Conservation (phyloP, 2,888 invertebrate species). For the Alentia gelatinosa region DNA sequence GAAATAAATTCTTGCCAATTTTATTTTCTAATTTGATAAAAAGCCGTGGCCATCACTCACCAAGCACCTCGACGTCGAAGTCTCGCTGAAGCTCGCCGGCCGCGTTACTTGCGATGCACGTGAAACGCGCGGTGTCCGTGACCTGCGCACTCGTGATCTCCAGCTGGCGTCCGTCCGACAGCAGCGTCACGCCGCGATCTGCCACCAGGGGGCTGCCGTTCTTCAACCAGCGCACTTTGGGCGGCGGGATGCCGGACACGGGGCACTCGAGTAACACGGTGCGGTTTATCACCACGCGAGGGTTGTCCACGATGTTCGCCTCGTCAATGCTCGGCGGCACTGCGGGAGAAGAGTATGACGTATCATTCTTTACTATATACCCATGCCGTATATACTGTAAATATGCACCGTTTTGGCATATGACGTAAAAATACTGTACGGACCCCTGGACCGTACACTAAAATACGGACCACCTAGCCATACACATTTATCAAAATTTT, state of each 20-base stretch:
- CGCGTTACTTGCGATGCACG: slow-evolving; percentile 82
- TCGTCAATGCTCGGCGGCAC: slow-evolving; percentile 80
- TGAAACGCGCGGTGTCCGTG: slow-evolving; percentile 80
- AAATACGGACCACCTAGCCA: no score
- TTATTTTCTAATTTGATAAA: no score
- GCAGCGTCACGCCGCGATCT: slow-evolving; percentile 73
- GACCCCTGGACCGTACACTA: no score
- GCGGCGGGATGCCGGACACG: slow-evolving; percentile 80
- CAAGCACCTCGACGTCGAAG: slow-evolving; percentile 77
- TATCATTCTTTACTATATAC: no score
- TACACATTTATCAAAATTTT: no score
- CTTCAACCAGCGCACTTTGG: slow-evolving; percentile 73
- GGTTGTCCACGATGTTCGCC: slow-evolving; percentile 73
- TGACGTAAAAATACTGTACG: no score
- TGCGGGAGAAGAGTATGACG: slow-evolving; percentile 32
- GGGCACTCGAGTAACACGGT: slow-evolving; percentile 80
- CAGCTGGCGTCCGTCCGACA: slow-evolving; percentile 68
- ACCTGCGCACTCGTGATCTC: slow-evolving; percentile 72
- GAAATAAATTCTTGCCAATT: no score
- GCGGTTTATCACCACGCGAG: slow-evolving; percentile 75
- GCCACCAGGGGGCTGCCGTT: slow-evolving; percentile 61
- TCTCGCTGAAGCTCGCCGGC: slow-evolving; percentile 80
- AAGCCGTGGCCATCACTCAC: no score
- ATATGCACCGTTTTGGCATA: no score
- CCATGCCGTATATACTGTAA: no score